Evolutionary conservation across 2,888 invertebrate species (phyloP).

Genomic region (Steinernema scapterisci): DNA sequence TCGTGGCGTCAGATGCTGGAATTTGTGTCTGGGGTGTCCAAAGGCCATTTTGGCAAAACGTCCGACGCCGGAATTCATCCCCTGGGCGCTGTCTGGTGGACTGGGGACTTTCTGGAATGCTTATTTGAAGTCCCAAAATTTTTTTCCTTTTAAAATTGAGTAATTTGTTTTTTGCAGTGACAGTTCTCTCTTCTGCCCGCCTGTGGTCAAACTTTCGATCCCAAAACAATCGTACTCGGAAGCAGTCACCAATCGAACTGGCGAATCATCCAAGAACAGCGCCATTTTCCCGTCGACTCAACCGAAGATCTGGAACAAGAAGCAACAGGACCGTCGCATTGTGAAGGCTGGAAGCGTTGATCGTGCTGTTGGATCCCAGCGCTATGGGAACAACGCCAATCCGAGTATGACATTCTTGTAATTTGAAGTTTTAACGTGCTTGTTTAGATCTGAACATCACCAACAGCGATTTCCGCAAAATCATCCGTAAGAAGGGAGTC

Average conservation of each 20-base stretch:
- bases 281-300: neutral
- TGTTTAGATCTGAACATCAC: neutral
- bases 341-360: conserved; percentile 8
- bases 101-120: no score
- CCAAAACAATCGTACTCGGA: conserved; percentile 17
- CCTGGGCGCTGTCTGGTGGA: no score
- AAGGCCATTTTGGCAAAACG: no score
- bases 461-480: conserved; percentile 3
- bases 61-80: no score
- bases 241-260: conserved; percentile 2
- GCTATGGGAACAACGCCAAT: neutral
- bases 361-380: neutral
- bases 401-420: neutral
- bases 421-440: neutral
- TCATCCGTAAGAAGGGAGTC: conserved; percentile 6
- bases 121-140: no score
- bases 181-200: neutral
- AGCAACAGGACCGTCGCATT: neutral
- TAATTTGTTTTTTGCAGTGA: neutral
- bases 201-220: neutral
- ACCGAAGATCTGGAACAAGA: neutral
- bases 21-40: no score
- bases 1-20: no score
- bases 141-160: neutral
- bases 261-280: neutral